Percentiles rank a stretch among this genome's conserved stretches.
phyloP scores from a whole-genome alignment of 2,888 invertebrate species.

The Choristoneura rosaceana region DNA sequence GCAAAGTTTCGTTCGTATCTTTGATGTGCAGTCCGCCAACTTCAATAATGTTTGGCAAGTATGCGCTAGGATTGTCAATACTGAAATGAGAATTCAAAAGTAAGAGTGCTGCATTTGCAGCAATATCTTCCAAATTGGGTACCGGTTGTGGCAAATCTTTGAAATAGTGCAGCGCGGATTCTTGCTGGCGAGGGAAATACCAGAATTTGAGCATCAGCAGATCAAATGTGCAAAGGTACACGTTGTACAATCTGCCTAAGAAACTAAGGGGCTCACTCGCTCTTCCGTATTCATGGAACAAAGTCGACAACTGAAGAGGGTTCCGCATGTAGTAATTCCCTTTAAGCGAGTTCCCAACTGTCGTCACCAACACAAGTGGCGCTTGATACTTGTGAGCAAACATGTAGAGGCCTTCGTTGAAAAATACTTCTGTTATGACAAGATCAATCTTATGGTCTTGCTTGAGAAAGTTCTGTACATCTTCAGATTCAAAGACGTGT shows the following conservation, averaged over 20 bases:
- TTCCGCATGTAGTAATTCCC: conserved; percentile 43
- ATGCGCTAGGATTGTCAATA: conserved; percentile 56
- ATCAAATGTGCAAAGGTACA: conserved; percentile 31
- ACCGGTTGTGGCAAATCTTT: conserved; percentile 42
- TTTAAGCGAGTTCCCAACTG: conserved; percentile 44
- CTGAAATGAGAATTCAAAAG: conserved; percentile 66
- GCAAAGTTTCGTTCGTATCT: conserved; percentile 31
- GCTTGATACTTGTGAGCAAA: conserved; percentile 46
- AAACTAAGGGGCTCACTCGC: conserved; percentile 38
- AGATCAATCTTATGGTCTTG: conserved; percentile 43
- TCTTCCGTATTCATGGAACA: conserved; percentile 42
- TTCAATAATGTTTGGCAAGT: conserved; percentile 69
- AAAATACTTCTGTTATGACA: conserved; percentile 44
- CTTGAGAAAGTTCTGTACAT: conserved; percentile 41
- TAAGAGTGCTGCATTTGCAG: conserved; percentile 53
- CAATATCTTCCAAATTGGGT: conserved; percentile 47
- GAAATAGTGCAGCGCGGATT: conserved; percentile 50
- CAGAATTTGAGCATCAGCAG: conserved; percentile 35
- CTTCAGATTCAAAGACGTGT: conserved; percentile 40
- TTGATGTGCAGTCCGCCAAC: conserved; percentile 62
- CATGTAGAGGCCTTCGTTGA: conserved; percentile 45
- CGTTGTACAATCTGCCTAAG: conserved; percentile 41
- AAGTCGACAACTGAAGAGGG: conserved; percentile 44
- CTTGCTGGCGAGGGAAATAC: conserved; percentile 44
- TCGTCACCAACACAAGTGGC: conserved; percentile 42